These are phyloP conservation scores for Atherinosoma microstoma DNA, from an alignment of 2,797 vertebrate genomes.

Conservation along the genomic window DNA sequence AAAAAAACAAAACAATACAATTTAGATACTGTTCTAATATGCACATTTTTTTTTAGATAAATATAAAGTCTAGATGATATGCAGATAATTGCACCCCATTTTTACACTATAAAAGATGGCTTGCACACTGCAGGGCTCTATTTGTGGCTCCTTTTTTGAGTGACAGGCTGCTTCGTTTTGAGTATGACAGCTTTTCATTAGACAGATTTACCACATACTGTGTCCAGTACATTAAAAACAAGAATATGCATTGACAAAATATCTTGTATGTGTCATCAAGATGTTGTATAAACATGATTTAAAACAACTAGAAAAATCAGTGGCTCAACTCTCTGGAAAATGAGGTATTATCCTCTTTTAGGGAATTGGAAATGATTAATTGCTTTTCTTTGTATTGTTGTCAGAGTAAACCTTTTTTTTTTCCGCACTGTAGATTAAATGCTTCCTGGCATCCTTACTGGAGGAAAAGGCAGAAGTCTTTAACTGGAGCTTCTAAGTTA, in stretches of 20 bases:
- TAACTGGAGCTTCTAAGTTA: neutral
- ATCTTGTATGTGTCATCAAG: neutral
- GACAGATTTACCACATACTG: neutral
- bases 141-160: too few relatives aligned
- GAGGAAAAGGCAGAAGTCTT: neutral
- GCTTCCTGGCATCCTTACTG: neutral
- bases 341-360: neutral
- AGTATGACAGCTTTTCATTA: neutral
- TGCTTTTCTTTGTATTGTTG: neutral
- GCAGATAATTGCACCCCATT: neutral
- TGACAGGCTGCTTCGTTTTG: neutral
- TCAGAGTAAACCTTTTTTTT: neutral
- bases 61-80: neutral
- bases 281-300: neutral
- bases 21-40: neutral
- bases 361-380: neutral
- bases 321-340: neutral
- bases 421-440: neutral
- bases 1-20: neutral
- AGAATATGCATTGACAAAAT: neutral
- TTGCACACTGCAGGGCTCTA: neutral
- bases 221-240: neutral
- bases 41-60: neutral
- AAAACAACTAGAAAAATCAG: neutral
- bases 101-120: too few relatives aligned